Conservation (phyloP, 2,113 vertebrate genomes). For the Phylloscopus whistleri region DNA sequence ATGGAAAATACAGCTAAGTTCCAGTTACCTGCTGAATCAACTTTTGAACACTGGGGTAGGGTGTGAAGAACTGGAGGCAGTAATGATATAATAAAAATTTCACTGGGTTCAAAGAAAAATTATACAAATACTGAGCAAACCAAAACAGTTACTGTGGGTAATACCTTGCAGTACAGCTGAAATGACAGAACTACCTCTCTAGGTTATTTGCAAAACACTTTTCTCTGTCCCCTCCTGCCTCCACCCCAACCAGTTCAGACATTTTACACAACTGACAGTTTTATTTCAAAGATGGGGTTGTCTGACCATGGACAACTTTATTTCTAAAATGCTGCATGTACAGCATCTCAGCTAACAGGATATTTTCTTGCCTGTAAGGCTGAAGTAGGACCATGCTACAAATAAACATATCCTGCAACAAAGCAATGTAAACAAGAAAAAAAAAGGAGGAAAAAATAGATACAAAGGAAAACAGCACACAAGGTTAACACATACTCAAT, state of each 20-base stretch:
- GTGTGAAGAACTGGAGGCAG: background rate
- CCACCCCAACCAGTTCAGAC: background rate
- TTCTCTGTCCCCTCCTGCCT: background rate
- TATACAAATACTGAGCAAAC: background rate
- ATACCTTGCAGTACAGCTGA: background rate
- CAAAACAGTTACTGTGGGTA: background rate
- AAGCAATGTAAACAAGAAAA: background rate
- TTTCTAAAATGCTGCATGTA: background rate
- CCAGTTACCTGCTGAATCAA: background rate
- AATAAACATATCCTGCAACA: background rate
- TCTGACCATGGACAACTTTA: background rate
- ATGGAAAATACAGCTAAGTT: background rate
- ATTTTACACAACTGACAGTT: background rate
- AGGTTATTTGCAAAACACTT: background rate
- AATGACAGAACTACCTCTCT: background rate
- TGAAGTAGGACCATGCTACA: background rate
- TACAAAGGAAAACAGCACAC: constrained; percentile 28
- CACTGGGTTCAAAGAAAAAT: background rate
- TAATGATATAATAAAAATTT: background rate
- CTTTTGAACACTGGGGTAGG: background rate
- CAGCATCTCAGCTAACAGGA: background rate
- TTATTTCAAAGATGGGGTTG: background rate
- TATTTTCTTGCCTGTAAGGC: background rate
- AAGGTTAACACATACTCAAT: background rate
- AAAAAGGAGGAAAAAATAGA: background rate